Evolutionary conservation across 2,888 invertebrate genomes (phyloP), one percentile per base, ranked within the genome.

Genomic region (Ophioninae sp.): DNA sequence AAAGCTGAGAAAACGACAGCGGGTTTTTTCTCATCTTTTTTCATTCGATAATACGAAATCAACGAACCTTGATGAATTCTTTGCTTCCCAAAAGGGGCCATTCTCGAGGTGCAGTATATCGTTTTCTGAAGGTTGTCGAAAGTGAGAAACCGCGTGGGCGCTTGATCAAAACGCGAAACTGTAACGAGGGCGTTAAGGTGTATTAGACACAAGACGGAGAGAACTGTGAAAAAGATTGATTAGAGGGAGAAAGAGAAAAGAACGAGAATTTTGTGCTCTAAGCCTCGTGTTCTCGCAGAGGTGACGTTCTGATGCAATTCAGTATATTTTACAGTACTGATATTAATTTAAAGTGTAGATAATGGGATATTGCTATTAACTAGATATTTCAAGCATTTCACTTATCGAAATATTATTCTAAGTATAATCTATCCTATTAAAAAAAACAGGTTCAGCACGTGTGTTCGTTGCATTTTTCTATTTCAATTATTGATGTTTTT

Each of bases 111-210:
- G 22, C 2, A 39, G 64, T 81, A 76, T 80, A 58, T 76, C 37
- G 71, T 76, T 23, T 59, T 81, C 61, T 58, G 76, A 71, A 76
- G 81, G 76, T 71, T 72, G 41, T 76, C 59, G 71, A 81, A 76
- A 76, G 75, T 44, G 71, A 76, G 41, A 81, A 71, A 71, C 58
- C 30, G 39, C n/a, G 39, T 44, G n/a, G 41, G 30, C 67, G 58
- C 65, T 73, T n/a, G 63, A 41, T 44, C 30, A 61, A 23, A 71
- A 22, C 56, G 71, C 58, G 30, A 71, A 81, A 81, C 44, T 56
- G 41, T 81, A 58, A 65, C 71, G 75, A 71, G 71, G 75, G 73
- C 72, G 63, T 73, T 72, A 39, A 59, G 67, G 41, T 59, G 37
- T 58, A 39, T 64, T 58, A 39, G 58, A 64, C 13, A 63, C 59